Conservation (phyloP, 1,140 invertebrate genomes). For the Lepidurus packardi region DNA sequence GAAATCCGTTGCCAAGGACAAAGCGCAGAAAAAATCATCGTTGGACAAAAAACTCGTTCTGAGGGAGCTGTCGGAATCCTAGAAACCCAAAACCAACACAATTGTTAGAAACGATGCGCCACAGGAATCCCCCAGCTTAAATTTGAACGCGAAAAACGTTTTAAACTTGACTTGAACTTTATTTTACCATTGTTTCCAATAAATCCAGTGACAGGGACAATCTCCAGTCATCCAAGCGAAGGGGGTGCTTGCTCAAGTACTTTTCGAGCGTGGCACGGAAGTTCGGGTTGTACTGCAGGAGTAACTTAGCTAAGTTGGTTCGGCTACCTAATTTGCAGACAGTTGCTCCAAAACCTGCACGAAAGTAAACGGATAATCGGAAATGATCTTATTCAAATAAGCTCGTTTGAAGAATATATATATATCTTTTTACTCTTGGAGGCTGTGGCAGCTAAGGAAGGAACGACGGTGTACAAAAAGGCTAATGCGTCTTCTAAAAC, state of each 20-base stretch:
- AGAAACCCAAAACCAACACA: background rate
- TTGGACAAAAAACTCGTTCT: background rate
- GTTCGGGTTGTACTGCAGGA: slow-evolving; percentile 14
- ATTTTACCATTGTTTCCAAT: slow-evolving; percentile 3
- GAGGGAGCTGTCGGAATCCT: background rate
- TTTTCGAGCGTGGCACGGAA: background rate
- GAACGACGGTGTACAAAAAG: background rate
- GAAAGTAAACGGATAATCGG: background rate
- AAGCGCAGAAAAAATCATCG: background rate
- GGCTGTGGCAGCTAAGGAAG: background rate
- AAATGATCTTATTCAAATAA: background rate
- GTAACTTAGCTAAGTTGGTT: background rate
- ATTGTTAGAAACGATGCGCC: background rate
- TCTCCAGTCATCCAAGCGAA: background rate
- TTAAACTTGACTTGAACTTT: background rate
- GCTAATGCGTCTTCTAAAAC: slow-evolving; percentile 18
- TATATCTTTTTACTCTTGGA: background rate
- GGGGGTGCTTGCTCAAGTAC: background rate
- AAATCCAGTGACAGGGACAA: background rate
- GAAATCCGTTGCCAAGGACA: background rate
- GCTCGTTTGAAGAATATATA: background rate
- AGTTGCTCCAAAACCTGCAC: slow-evolving; percentile 1
- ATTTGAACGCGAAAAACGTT: too few species aligned
- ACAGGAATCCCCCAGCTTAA: too few species aligned
- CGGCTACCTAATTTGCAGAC: background rate